A percentile compares a stretch with the other conserved stretches of the same genome.
Evolutionary conservation across 2,888 invertebrate species (phyloP).

Genomic region (Ophion costatus): DNA sequence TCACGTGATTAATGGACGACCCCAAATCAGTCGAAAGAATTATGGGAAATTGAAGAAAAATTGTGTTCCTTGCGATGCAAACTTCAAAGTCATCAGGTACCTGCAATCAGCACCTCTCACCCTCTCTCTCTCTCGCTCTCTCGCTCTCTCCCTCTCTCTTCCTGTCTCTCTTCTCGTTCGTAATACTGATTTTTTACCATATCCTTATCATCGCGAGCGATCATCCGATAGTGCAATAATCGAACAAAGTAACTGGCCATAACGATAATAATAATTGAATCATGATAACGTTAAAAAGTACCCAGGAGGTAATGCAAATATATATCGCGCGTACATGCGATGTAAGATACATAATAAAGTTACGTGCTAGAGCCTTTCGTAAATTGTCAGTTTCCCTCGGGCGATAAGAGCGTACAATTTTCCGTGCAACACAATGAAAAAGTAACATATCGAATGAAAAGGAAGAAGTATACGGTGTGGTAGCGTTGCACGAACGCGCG

Average conservation of each 20-base stretch:
- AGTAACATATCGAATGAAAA: constrained; percentile 19
- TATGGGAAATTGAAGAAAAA: no score
- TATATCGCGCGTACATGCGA: background rate
- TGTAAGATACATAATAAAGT: constrained; percentile 33
- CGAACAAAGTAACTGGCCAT: constrained; percentile 34
- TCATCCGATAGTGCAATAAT: constrained; percentile 13
- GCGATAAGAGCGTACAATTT: constrained; percentile 45
- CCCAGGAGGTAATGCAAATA: constrained; percentile 14
- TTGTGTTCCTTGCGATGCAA: no score
- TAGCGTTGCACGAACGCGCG: constrained; percentile 22
- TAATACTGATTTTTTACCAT: constrained; percentile 27
- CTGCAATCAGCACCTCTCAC: background rate
- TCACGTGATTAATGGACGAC: no score
- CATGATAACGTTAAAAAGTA: background rate
- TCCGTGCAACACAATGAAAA: constrained; percentile 34
- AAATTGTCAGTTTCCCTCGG: constrained; percentile 28
- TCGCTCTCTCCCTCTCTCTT: background rate
- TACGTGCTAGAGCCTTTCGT: constrained; percentile 48
- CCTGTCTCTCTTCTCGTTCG: background rate
- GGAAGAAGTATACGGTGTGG: constrained; percentile 38
- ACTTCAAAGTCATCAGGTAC: no score
- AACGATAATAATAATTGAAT: constrained; percentile 22
- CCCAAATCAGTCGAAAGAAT: no score
- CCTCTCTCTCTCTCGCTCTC: constrained; percentile 1
- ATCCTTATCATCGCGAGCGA: constrained; percentile 33